Base-by-base conservation (phyloP, 1,140 invertebrate species). In the Danaus melanippus region DNA sequence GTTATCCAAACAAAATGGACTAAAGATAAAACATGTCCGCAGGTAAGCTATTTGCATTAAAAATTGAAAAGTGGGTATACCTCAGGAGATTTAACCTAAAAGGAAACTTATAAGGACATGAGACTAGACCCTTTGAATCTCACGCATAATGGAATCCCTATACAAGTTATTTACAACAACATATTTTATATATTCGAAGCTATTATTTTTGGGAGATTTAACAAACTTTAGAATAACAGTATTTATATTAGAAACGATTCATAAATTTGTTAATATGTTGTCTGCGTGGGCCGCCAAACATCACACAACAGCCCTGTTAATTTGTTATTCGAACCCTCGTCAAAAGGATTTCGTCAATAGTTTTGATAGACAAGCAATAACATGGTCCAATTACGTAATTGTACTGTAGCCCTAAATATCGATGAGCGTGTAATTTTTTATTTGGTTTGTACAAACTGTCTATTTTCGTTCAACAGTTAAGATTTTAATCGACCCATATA, bases 21-120 rank as follows among this genome's bases (percentile, higher is more conserved):
- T 52, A 56, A 54, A 60, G 49, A 50, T 52, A 54, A 56, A 56
- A 50, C 52, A 58, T 44, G 46, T 55, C 51, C 58, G 51, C 51
- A 62, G 64, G 58, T 62, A 58, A 48, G 50, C 46, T 15, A 73
- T 75, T 73, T 67, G 68, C 72, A 73, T 75, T 65, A 69, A 69
- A 64, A 70, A 69, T 69, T 69, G 62, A 71, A 62, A 63, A 59
- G 50, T 56, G 57, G 58, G 55, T 59, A 60, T 60, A 59, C 54
- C 59, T 53, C 60, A 46, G 52, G 50, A 42, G 50, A 56, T 62
- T 56, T 61, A 12, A 10, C 47, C 56, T 59, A 47, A 56, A 66
- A 62, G 52, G 50, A 57, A 59, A 57, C 53, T 56, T 60, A 58
- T 64, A 53, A 53, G 50, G 11, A 43, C 50, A 52, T 42, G 8